These are phyloP conservation scores for Suncus etruscus DNA, from an alignment of 2,113 vertebrate species.

Conservation along the genomic window DNA sequence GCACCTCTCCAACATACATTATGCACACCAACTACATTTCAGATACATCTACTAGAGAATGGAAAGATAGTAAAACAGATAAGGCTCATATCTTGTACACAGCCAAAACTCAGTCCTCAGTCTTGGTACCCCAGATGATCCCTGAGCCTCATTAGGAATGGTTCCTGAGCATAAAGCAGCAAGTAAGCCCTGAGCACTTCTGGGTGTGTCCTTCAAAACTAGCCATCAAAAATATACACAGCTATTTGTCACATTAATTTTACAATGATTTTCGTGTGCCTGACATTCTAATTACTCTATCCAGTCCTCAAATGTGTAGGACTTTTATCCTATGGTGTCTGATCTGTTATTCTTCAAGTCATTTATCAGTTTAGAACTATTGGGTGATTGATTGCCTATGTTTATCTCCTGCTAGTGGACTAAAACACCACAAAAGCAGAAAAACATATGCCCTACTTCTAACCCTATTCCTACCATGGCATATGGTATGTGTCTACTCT, in stretches of 20 bases:
- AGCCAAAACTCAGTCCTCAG: no score
- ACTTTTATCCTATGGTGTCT: not conserved
- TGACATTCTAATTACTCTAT: conserved; percentile 24
- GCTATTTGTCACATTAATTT: conserved; percentile 32
- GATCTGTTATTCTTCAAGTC: not conserved
- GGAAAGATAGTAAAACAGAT: no score
- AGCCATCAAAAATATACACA: not conserved
- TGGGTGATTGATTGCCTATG: not conserved
- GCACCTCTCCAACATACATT: not conserved
- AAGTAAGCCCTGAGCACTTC: no score
- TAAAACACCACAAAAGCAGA: conserved; percentile 15
- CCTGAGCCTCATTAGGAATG: no score
- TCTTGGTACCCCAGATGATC: no score
- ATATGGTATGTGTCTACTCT: not conserved
- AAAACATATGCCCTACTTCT: conserved; percentile 12
- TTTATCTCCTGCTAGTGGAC: not conserved
- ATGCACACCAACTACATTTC: not conserved
- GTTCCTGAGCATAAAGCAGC: no score
- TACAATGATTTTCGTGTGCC: not conserved
- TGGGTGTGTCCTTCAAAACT: no score
- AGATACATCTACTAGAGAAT: not conserved
- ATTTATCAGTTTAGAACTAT: conserved; percentile 28
- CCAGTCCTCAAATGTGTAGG: not conserved
- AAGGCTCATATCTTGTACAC: no score
- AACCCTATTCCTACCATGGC: conserved; percentile 20